Evolutionary conservation across 2,113 vertebrate species (phyloP).

Genomic region (Ginglymostoma cirratum): DNA sequence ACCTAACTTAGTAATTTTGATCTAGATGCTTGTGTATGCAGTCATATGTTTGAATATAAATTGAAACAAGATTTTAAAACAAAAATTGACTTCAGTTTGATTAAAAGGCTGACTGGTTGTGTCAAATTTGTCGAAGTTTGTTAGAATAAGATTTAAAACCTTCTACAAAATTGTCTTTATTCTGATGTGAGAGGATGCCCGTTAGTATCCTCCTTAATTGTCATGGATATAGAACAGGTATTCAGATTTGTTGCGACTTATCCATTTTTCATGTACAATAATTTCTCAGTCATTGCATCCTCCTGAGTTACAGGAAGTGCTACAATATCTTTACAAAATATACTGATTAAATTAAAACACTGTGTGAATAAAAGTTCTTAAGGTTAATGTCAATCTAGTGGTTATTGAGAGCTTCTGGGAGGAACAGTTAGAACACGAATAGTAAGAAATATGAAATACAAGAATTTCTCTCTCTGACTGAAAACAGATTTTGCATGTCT

Average conservation of each 20-base stretch:
- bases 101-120: background rate
- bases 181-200: background rate
- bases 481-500: constrained; percentile 36
- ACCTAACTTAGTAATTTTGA: background rate
- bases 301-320: background rate
- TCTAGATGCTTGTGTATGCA: background rate
- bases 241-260: background rate
- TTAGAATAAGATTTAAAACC: background rate
- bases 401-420: background rate
- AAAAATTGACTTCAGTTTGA: background rate
- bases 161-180: background rate
- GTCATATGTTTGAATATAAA: background rate
- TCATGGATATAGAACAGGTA: background rate
- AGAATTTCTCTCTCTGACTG: constrained; percentile 34
- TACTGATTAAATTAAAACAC: background rate
- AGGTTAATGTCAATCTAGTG: background rate
- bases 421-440: background rate
- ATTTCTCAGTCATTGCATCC: background rate
- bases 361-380: background rate
- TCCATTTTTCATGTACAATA: background rate
- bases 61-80: background rate
- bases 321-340: background rate
- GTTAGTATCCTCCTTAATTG: background rate
- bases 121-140: background rate
- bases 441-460: constrained; percentile 30